Conservation (phyloP, 2,113 vertebrate species). For the Chaetops frenatus region DNA sequence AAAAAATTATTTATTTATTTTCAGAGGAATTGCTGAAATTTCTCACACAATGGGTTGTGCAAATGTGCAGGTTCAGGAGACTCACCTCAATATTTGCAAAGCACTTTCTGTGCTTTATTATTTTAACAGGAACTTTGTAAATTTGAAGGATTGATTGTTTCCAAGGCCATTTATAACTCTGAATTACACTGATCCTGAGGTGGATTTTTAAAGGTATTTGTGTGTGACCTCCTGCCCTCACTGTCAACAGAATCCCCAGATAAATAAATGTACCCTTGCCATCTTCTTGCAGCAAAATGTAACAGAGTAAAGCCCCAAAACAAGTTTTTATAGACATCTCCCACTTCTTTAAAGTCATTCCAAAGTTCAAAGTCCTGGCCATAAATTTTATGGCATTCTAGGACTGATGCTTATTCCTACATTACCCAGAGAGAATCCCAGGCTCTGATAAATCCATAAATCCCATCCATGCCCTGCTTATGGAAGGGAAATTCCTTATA, state of each 20-base stretch:
- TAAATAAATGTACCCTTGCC: not conserved
- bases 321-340: not conserved
- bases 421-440: not conserved
- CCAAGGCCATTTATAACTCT: not conserved
- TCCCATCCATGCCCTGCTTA: not conserved
- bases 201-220: not conserved
- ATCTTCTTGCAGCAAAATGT: not conserved
- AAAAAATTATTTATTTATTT: not conserved
- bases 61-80: not conserved
- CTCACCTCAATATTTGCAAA: not conserved
- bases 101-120: not conserved
- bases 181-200: not conserved
- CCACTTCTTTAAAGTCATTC: not conserved
- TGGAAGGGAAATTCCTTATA: not conserved
- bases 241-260: not conserved
- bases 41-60: fast-evolving
- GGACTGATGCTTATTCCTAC: not conserved
- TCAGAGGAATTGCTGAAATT: not conserved
- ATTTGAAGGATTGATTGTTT: not conserved
- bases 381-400: not conserved
- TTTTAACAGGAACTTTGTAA: not conserved
- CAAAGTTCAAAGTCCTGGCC: not conserved
- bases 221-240: not conserved
- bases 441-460: not conserved
- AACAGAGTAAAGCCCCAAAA: not conserved